Conservation (phyloP, 2,113 vertebrate genomes). For the Elephantulus edwardii region DNA sequence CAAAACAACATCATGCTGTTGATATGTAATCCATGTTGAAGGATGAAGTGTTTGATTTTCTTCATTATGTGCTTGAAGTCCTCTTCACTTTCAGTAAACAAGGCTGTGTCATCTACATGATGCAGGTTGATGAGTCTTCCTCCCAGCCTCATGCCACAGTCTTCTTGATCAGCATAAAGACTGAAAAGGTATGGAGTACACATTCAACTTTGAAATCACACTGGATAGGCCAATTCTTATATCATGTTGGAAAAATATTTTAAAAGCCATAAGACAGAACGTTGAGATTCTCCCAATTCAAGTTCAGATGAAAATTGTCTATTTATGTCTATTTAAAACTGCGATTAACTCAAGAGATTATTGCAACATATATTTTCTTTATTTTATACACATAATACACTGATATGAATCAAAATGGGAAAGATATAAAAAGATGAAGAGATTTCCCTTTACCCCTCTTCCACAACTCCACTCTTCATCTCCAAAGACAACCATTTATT, state of each 20-base stretch:
- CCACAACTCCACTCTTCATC: not conserved
- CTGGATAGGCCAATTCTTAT: not conserved
- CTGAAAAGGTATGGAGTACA: too few relatives aligned
- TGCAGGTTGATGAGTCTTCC: too few relatives aligned
- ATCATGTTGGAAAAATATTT: not conserved
- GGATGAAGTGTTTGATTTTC: too few relatives aligned
- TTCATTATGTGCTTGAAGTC: too few relatives aligned
- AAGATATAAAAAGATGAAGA: not conserved
- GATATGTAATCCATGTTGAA: too few relatives aligned
- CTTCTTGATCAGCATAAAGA: too few relatives aligned
- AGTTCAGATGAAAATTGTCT: not conserved
- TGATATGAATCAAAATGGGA: not conserved
- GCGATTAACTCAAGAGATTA: not conserved
- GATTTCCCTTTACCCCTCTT: rapidly evolving
- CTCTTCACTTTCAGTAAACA: too few relatives aligned
- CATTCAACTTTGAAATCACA: too few relatives aligned
- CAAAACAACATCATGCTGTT: too few relatives aligned
- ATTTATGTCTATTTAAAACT: not conserved
- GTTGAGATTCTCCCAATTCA: constrained; percentile 23
- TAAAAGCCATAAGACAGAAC: not conserved
- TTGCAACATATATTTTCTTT: not conserved
- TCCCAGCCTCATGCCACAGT: too few relatives aligned
- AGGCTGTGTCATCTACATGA: too few relatives aligned
- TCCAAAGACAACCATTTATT: not conserved
- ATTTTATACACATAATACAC: not conserved